phyloP scores from a whole-genome alignment of 53 echinoderm and acorn worm genomes.

The Paelopatides confundens region DNA sequence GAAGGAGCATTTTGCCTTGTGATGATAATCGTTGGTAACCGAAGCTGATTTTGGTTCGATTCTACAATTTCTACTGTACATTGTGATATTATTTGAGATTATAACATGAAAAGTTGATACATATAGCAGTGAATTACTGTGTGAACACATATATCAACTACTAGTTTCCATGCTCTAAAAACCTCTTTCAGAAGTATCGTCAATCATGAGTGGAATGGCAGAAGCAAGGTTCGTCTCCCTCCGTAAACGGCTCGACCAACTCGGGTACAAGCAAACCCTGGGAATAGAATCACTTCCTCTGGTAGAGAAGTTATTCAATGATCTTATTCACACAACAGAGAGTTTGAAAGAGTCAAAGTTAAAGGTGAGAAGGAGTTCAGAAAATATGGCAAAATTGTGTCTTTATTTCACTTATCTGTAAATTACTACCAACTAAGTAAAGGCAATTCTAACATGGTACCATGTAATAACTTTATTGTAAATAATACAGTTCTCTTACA shows the following conservation, averaged over 20 bases:
- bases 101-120: not conserved
- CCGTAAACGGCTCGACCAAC: conserved; percentile 94
- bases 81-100: too few relatives aligned
- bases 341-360: conserved; percentile 95
- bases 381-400: not conserved
- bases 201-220: conserved; percentile 49
- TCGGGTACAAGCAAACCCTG: conserved; percentile 90
- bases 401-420: not conserved
- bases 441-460: too few relatives aligned
- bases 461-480: too few relatives aligned
- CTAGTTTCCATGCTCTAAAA: not conserved
- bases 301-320: conserved; percentile 97
- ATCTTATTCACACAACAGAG: conserved; percentile 95
- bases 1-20: too few relatives aligned
- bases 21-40: too few relatives aligned
- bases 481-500: too few relatives aligned
- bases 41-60: too few relatives aligned
- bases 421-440: not conserved
- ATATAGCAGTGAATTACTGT: not conserved
- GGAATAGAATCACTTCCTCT: conserved; percentile 94
- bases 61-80: too few relatives aligned
- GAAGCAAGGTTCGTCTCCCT: conserved; percentile 87
- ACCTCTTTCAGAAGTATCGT: not conserved
- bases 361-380: conserved; percentile 63
- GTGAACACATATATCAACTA: not conserved